Evolutionary conservation across 2,113 vertebrate genomes (phyloP).

Genomic region (Myodes glareolus): DNA sequence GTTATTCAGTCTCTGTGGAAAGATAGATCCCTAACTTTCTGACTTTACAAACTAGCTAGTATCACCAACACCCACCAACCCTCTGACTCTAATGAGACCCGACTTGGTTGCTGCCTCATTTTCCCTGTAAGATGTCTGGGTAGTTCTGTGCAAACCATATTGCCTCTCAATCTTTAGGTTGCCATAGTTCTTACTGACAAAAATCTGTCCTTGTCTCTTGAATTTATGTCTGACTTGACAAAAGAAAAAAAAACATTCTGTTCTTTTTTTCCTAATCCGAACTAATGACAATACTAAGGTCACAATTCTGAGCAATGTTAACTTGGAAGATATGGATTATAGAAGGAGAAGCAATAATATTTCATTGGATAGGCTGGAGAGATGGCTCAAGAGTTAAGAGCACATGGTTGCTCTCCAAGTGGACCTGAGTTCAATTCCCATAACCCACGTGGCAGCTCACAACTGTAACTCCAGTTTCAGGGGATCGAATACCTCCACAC

Average conservation of each 20-base stretch:
- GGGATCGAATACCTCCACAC: no score
- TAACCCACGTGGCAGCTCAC: no score
- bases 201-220: not conserved
- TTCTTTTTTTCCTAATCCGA: not conserved
- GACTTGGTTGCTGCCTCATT: not conserved
- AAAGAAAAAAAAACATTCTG: not conserved
- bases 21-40: not conserved
- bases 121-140: not conserved
- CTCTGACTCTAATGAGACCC: not conserved
- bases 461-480: no score
- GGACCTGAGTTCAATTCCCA: no score
- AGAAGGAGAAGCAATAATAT: not conserved
- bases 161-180: not conserved
- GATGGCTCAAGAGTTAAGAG: no score
- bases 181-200: not conserved
- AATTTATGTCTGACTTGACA: not conserved
- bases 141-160: not conserved
- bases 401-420: no score
- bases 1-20: not conserved
- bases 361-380: not conserved
- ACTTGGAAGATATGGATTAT: constrained; percentile 5
- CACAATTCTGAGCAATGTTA: not conserved
- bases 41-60: not conserved
- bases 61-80: not conserved
- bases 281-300: not conserved